Evolutionary conservation across 2,113 vertebrate species (phyloP).

Genomic region (Cricetomys ansorgei): DNA sequence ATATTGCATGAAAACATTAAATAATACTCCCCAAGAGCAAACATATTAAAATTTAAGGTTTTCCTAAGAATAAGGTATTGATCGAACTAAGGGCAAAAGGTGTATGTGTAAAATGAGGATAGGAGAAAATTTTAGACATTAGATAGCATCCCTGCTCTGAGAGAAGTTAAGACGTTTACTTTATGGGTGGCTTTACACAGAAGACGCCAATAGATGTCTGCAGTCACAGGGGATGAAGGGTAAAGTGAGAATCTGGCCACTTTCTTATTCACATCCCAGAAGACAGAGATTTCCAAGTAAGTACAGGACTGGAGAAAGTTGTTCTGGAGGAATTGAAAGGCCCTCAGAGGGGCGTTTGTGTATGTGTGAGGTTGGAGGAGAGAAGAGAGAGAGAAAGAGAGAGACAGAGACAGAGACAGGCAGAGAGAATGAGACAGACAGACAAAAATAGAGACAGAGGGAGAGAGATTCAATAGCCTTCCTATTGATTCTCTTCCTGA

Average conservation of each 20-base stretch:
- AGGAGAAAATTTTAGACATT: background rate
- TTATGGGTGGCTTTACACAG: background rate
- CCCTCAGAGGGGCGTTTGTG: background rate
- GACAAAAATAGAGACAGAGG: background rate
- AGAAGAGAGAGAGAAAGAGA: background rate
- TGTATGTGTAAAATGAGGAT: background rate
- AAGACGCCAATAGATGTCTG: background rate
- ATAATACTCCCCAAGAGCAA: background rate
- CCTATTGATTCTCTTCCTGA: background rate
- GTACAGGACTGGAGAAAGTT: background rate
- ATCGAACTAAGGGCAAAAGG: background rate
- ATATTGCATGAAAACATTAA: background rate
- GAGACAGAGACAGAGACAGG: background rate
- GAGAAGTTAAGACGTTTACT: background rate
- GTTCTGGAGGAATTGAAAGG: background rate
- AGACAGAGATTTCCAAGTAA: background rate
- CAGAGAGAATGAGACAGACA: background rate
- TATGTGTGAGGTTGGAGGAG: background rate
- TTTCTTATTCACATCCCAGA: constrained; percentile 15
- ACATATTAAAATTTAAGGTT: background rate
- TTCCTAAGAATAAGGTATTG: background rate
- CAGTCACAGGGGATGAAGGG: background rate
- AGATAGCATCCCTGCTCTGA: background rate
- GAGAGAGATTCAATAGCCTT: background rate
- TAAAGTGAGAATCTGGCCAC: background rate